Evolutionary conservation across 2,797 vertebrate genomes (phyloP), one percentile per base, ranked within the genome.

Genomic region (Scomberomorus guttatus): DNA sequence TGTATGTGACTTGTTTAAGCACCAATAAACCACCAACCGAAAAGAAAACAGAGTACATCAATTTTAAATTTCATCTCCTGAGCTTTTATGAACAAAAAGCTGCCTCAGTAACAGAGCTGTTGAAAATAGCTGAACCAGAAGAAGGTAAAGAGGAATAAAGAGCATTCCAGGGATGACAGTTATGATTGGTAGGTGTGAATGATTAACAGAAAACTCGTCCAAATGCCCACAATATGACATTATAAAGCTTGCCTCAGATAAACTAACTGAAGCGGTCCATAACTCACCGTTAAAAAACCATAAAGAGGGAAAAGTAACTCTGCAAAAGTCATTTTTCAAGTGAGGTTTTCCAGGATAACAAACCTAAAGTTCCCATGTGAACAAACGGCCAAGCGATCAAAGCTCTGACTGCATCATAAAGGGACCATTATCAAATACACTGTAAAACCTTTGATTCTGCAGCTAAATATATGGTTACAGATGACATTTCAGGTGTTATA

Each of bases 141-240:
- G 72, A 82, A 73, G 65, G 76, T 59, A 75, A 63, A 58, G 75
- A 75, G 70, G 82, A 88, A 84, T 84, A 82, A 82, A 81, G 82
- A 71, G 51, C 87, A 90, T 92, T 91, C 86, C 86, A 74, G 54
- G 60, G 75, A 85, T 81, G 90, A 89, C 92, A 90, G 85, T 74
- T 91, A 81, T 93, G 92, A 93, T 94, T 93, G 88, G 89, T 87
- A 90, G 90, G 90, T 91, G 90, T 90, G 93, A 93, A 91, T 90
- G 91, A 94, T 88, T 77, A 77, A 79, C 78, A 70, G 85, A 83
- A 81, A 89, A 83, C 69, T 79, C 72, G 37, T 87, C 90, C 87
- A 87, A 72, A 72, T 75, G 57, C 75, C 82, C 87, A 89, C 81
- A 89, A 84, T 83, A 81, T 54, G 51, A 90, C 80, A 84, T 90